Percentiles rank a stretch among this genome's conserved stretches.
These are phyloP conservation scores for Pseudocheirus occidentalis DNA, from an alignment of 2,797 vertebrate species.

Conservation along the genomic window DNA sequence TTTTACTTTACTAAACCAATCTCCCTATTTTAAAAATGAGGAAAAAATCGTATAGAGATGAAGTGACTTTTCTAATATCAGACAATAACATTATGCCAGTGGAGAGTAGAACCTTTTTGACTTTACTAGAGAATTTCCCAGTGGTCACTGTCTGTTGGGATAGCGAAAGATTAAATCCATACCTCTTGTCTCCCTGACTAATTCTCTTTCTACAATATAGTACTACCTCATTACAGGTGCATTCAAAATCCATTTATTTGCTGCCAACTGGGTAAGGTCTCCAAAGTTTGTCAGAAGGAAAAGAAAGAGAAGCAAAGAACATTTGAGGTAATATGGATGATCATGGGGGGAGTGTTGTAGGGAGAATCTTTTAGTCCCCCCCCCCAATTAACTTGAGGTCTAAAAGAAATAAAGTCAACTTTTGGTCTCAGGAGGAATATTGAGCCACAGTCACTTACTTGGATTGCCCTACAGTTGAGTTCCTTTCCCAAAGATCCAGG, in stretches of 20 bases:
- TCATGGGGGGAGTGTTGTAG: background rate
- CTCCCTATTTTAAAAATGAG: background rate
- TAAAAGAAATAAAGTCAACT: background rate
- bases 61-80: slow-evolving; percentile 29
- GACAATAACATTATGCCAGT: slow-evolving; percentile 12
- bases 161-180: background rate
- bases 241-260: background rate
- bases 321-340: background rate
- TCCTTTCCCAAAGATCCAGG: background rate
- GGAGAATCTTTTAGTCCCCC: background rate
- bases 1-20: background rate
- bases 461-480: background rate
- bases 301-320: background rate
- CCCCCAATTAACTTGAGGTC: background rate
- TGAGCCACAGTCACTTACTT: background rate
- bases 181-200: background rate
- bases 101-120: slow-evolving; percentile 44
- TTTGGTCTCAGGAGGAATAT: background rate
- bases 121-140: slow-evolving; percentile 42
- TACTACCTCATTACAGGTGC: background rate
- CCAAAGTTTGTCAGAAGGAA: background rate
- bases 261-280: background rate
- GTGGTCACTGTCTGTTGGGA: slow-evolving; percentile 6
- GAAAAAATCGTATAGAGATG: background rate
- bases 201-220: background rate